These are phyloP conservation scores for Caenorhabditis sp. DNA, from an alignment of 2,888 invertebrate genomes.

Conservation along the genomic window DNA sequence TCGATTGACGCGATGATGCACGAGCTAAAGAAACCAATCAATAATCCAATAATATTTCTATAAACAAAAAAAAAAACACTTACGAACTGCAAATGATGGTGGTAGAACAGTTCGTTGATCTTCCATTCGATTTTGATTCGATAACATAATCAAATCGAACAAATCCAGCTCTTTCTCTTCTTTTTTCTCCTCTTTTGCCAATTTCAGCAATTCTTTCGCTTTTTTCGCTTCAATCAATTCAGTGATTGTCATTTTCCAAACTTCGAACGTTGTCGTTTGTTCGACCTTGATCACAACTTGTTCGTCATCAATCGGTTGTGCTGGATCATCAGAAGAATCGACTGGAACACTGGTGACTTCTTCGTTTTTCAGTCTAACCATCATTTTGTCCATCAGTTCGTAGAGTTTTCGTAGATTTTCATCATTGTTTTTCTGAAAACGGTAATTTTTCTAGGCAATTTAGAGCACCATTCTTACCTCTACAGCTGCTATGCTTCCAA, in stretches of 20 bases:
- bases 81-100: not conserved
- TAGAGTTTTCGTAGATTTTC: not conserved
- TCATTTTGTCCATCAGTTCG: not conserved
- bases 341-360: not conserved
- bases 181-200: constrained; percentile 6
- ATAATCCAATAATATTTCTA: too few species aligned
- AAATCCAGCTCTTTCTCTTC: not conserved
- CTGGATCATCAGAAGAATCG: too few species aligned
- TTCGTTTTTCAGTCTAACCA: not conserved
- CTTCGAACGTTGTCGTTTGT: not conserved
- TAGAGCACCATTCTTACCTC: not conserved
- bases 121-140: not conserved
- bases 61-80: too few species aligned
- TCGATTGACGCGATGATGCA: not conserved
- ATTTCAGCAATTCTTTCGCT: not conserved
- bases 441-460: too few species aligned
- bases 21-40: too few species aligned
- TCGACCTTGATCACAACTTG: not conserved
- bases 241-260: not conserved
- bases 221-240: constrained; percentile 1
- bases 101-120: not conserved
- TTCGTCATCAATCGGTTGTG: not conserved
- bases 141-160: not conserved
- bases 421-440: not conserved
- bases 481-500: not conserved